Percentiles rank a stretch among this genome's conserved stretches.
Conservation (phyloP, 2,888 invertebrate species). For the Tiliacea aurago region DNA sequence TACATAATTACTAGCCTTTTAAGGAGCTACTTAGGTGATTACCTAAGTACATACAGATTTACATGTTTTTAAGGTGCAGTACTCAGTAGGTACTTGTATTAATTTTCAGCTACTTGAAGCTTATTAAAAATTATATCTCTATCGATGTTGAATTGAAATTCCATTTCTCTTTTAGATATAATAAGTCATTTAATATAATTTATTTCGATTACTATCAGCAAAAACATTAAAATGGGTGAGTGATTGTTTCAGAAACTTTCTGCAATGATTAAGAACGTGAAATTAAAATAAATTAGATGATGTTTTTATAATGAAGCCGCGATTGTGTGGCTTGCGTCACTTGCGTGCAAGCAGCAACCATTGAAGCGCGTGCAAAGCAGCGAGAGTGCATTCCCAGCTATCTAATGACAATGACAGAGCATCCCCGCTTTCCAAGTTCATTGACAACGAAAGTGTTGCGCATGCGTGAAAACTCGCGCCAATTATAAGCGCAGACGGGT, state of each 20-base stretch:
- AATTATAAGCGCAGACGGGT: slow-evolving; percentile 74
- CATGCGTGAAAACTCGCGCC: slow-evolving; percentile 88
- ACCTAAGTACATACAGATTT: not conserved
- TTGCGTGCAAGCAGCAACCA: slow-evolving; percentile 77
- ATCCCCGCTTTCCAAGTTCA: slow-evolving; percentile 90
- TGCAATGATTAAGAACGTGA: slow-evolving; percentile 35
- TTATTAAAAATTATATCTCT: not conserved
- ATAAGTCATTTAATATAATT: not conserved
- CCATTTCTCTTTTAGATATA: slow-evolving; percentile 9
- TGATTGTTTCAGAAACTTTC: slow-evolving; percentile 31
- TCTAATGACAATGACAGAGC: slow-evolving; percentile 88
- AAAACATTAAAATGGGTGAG: slow-evolving; percentile 11
- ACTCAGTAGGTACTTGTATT: not conserved
- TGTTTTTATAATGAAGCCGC: slow-evolving; percentile 59
- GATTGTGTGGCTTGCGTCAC: slow-evolving; percentile 75
- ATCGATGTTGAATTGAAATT: not conserved
- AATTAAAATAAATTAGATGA: slow-evolving; percentile 48
- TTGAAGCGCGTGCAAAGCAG: slow-evolving; percentile 78
- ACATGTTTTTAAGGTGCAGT: not conserved
- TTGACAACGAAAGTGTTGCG: slow-evolving; percentile 89
- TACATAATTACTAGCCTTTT: slow-evolving; percentile 5
- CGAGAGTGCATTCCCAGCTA: slow-evolving; percentile 89
- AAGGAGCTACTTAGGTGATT: not conserved
- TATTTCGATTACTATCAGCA: not conserved
- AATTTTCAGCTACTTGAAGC: not conserved